Conservation (phyloP, 2,797 vertebrate species). For the Cuniculus paca region DNA sequence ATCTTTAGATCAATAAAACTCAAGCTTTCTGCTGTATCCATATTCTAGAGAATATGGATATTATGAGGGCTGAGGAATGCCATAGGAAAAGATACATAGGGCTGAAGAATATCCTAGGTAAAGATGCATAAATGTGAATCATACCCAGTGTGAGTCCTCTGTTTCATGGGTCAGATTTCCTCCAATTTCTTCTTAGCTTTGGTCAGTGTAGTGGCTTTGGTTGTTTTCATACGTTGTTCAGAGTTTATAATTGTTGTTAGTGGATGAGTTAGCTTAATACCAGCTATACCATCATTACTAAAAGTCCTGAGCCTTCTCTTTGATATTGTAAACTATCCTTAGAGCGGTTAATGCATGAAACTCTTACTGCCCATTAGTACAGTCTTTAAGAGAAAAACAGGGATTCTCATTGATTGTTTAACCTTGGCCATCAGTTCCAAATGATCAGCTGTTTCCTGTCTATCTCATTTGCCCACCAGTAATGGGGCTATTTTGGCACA, state of each 20-base stretch:
- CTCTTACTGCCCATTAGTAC: not conserved
- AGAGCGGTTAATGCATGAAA: not conserved
- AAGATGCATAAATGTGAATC: not conserved
- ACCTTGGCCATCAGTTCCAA: not conserved
- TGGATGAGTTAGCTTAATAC: not conserved
- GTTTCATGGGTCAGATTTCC: not conserved
- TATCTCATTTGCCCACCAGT: not conserved
- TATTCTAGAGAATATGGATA: not conserved
- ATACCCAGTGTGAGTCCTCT: not conserved
- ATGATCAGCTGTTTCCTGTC: not conserved
- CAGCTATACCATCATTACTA: not conserved
- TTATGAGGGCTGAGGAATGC: not conserved
- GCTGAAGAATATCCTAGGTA: not conserved
- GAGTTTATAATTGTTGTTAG: not conserved
- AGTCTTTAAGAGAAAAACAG: constrained; percentile 22
- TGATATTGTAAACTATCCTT: constrained; percentile 5
- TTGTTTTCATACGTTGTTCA: constrained; percentile 1
- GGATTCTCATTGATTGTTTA: not conserved
- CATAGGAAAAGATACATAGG: not conserved
- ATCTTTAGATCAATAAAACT: constrained; percentile 36
- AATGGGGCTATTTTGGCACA: constrained; percentile 11
- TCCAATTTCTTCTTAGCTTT: constrained; percentile 30
- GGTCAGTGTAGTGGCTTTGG: not conserved
- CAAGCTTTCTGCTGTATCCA: not conserved
- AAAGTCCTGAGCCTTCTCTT: not conserved